phyloP scores from a whole-genome alignment of 2,797 vertebrate genomes.

The Notamacropus eugenii region DNA sequence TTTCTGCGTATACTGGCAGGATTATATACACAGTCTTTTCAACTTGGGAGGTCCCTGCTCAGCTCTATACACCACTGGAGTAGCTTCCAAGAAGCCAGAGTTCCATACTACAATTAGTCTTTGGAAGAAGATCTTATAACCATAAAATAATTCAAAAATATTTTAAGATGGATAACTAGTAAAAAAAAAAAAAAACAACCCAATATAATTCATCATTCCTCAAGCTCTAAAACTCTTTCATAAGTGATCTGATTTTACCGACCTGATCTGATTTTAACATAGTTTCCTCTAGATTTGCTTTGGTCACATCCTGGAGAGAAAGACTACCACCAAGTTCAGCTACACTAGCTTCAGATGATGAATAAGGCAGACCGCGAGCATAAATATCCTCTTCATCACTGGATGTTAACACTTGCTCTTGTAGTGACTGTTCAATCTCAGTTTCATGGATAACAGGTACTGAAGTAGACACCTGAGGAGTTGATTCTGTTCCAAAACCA shows the following conservation, averaged over 20 bases:
- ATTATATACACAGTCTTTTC: background rate
- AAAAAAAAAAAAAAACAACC: background rate
- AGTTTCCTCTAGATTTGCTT: slow-evolving; percentile 80
- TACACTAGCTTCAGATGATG: slow-evolving; percentile 84
- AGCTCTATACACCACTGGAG: background rate
- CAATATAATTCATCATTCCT: background rate
- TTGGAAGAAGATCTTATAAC: background rate
- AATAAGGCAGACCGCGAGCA: slow-evolving; percentile 84
- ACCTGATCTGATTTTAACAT: slow-evolving; percentile 91
- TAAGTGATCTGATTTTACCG: slow-evolving; percentile 39
- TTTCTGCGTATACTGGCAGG: too few species aligned
- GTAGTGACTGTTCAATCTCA: slow-evolving; percentile 67
- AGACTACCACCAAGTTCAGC: slow-evolving; percentile 76
- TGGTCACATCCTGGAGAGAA: slow-evolving; percentile 77
- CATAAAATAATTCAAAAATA: background rate
- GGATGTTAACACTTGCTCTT: slow-evolving; percentile 78
- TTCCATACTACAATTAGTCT: background rate
- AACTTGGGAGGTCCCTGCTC: too few species aligned
- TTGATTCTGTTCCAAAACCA: slow-evolving; percentile 52
- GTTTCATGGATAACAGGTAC: slow-evolving; percentile 34
- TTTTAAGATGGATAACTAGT: background rate
- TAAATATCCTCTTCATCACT: slow-evolving; percentile 99
- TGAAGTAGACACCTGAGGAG: slow-evolving; percentile 51
- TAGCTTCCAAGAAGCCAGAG: background rate
- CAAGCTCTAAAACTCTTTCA: background rate